Evolutionary conservation across 2,888 invertebrate genomes (phyloP).

Genomic region (Selenia dentaria): DNA sequence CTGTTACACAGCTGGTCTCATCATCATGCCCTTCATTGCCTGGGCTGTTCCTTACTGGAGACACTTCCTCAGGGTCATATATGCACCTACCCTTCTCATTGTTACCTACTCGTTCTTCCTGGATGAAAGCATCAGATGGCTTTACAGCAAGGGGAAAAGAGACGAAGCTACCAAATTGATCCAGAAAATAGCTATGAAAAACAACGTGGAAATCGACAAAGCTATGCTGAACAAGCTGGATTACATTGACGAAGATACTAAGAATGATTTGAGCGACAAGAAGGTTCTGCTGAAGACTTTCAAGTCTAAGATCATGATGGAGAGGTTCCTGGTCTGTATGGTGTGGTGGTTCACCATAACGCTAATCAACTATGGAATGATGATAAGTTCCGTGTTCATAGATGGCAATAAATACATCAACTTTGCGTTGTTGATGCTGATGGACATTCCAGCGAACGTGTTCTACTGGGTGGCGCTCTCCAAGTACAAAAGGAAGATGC

Average conservation of each 20-base stretch:
- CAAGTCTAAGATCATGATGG: slow-evolving; percentile 70
- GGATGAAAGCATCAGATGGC: slow-evolving; percentile 76
- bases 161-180: slow-evolving; percentile 60
- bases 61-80: slow-evolving; percentile 68
- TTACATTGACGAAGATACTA: slow-evolving; percentile 57
- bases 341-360: slow-evolving; percentile 80
- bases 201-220: slow-evolving; percentile 58
- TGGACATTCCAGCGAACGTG: slow-evolving; percentile 75
- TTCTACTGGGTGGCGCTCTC: slow-evolving; percentile 73
- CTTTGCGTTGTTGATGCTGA: slow-evolving; percentile 71
- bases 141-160: slow-evolving; percentile 71
- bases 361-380: slow-evolving; percentile 79
- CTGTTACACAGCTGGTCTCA: slow-evolving; percentile 70
- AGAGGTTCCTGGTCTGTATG: slow-evolving; percentile 69
- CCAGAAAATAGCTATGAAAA: slow-evolving; percentile 67
- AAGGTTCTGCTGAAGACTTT: slow-evolving; percentile 68
- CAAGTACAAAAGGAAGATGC: slow-evolving; percentile 66
- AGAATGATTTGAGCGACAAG: slow-evolving; percentile 51
- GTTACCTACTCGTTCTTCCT: slow-evolving; percentile 67
- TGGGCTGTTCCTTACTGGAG: slow-evolving; percentile 77
- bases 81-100: slow-evolving; percentile 70
- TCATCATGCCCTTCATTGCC: slow-evolving; percentile 71
- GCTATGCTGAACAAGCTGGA: slow-evolving; percentile 56
- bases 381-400: slow-evolving; percentile 75
- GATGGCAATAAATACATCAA: slow-evolving; percentile 76